phyloP scores from a whole-genome alignment of 2,113 vertebrate species.

The Mirounga angustirostris region DNA sequence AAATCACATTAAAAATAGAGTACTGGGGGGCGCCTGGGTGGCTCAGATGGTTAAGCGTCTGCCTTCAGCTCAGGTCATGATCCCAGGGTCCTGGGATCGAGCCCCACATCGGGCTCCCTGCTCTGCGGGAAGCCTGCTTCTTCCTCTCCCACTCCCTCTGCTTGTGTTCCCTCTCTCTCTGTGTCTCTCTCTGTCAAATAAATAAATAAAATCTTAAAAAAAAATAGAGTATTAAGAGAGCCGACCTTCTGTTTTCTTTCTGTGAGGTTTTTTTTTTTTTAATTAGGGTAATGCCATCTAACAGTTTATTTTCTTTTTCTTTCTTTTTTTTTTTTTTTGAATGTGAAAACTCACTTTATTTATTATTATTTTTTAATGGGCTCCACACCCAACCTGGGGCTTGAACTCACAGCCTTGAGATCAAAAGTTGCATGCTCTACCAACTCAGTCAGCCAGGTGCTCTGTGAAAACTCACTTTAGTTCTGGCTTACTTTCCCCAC shows the following conservation, averaged over 20 bases:
- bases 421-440: background rate
- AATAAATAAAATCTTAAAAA: background rate
- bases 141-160: background rate
- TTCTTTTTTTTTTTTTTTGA: background rate
- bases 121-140: background rate
- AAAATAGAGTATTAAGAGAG: background rate
- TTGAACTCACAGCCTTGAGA: background rate
- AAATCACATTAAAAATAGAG: constrained; percentile 16
- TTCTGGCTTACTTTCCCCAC: background rate
- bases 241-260: background rate
- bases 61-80: no score
- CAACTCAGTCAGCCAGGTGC: background rate
- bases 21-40: background rate
- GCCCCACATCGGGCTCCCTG: no score
- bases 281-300: background rate
- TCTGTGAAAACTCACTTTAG: background rate
- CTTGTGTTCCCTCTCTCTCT: background rate
- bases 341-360: background rate
- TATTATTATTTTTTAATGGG: background rate
- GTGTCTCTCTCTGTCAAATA: background rate
- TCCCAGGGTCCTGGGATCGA: no score
- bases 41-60: no score
- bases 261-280: background rate
- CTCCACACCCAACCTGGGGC: background rate
- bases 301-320: constrained; percentile 42